Conservation (phyloP, 2,888 invertebrate genomes). For the Boloria euphrosyne region DNA sequence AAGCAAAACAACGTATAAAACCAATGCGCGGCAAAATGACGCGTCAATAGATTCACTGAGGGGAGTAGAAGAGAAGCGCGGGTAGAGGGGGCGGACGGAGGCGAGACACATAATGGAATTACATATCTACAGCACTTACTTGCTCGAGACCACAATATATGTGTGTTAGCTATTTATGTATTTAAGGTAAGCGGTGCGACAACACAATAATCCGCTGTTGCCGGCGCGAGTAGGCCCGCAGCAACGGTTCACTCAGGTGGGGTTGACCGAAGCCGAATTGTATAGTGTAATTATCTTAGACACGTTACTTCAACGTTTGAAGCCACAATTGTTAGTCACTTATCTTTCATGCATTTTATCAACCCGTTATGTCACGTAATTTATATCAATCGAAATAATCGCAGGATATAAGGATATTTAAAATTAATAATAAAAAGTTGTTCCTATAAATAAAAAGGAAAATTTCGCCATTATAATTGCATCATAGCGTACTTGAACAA, state of each 20-base stretch:
- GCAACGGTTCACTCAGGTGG: slow-evolving; percentile 60
- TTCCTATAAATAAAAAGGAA: not conserved
- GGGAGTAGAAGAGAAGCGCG: slow-evolving; percentile 54
- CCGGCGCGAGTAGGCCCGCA: slow-evolving; percentile 50
- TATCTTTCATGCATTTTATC: too few species aligned
- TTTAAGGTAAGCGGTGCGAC: slow-evolving; percentile 48
- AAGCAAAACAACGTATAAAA: slow-evolving; percentile 68
- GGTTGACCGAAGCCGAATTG: slow-evolving; percentile 52
- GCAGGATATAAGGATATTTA: too few species aligned
- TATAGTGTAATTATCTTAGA: slow-evolving; percentile 51
- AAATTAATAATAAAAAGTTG: too few species aligned
- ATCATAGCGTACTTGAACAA: slow-evolving; percentile 19
- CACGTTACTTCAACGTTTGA: slow-evolving; percentile 54
- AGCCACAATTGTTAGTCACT: not conserved
- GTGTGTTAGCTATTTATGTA: slow-evolving; percentile 53
- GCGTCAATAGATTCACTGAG: slow-evolving; percentile 66
- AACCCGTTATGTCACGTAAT: too few species aligned
- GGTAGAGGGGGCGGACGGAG: slow-evolving; percentile 68
- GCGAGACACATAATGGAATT: slow-evolving; percentile 78
- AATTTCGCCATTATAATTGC: not conserved
- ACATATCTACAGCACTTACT: slow-evolving; percentile 74
- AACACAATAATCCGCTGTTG: slow-evolving; percentile 45
- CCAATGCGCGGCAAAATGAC: slow-evolving; percentile 71
- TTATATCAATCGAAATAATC: too few species aligned
- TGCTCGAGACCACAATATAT: slow-evolving; percentile 62